Percentiles rank a stretch among this genome's conserved stretches.
Conservation (phyloP, 1,140 invertebrate species). For the Harlomillsia oculata region DNA sequence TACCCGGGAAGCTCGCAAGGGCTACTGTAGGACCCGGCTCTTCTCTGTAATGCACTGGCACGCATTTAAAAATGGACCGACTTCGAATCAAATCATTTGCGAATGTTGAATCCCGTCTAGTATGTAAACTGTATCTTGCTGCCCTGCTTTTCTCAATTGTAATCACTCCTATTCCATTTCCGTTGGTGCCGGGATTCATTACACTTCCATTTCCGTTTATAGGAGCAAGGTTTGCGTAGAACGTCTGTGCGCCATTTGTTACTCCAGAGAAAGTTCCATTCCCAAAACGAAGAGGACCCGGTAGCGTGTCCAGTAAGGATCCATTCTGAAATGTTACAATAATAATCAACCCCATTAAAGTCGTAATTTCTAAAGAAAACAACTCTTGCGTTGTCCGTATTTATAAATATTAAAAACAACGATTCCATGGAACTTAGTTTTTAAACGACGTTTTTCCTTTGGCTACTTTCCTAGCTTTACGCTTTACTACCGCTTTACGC, state of each 20-base stretch:
- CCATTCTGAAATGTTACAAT: no score
- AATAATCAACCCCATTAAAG: no score
- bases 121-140: conserved; percentile 12
- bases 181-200: background rate
- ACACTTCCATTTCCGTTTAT: background rate
- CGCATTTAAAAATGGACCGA: conserved; percentile 38
- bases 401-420: no score
- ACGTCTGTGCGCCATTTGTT: background rate
- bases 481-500: no score
- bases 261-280: background rate
- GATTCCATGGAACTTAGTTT: no score
- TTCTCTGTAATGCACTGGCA: conserved; percentile 41
- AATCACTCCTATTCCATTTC: background rate
- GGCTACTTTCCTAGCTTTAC: no score
- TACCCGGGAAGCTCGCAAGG: conserved; percentile 64
- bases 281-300: background rate
- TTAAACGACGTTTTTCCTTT: no score
- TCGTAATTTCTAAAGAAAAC: no score
- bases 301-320: conserved; percentile 1
- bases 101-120: conserved; percentile 10
- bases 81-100: conserved; percentile 26
- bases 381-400: no score
- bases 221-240: background rate
- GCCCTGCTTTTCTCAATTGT: conserved; percentile 10
- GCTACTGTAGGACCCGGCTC: conserved; percentile 46